phyloP scores from a whole-genome alignment of 2,888 invertebrate species.

The Andrena marginata region DNA sequence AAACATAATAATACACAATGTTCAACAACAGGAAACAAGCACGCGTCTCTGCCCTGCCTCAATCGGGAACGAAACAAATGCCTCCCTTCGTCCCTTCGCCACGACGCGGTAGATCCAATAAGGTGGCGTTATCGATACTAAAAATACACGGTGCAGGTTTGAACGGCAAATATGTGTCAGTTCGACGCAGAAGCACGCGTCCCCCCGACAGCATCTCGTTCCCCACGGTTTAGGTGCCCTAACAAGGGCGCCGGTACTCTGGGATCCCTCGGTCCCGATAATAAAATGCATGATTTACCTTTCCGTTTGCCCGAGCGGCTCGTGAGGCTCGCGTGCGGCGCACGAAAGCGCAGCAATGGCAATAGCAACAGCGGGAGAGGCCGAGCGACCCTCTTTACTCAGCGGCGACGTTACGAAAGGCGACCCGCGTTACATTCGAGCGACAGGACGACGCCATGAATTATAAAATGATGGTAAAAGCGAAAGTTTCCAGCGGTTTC shows the following conservation, averaged over 20 bases:
- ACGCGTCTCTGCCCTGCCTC: too few species aligned
- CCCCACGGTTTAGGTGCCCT: slow-evolving; percentile 53
- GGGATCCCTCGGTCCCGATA: slow-evolving; percentile 64
- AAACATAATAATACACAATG: neutral
- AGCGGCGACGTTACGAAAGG: slow-evolving; percentile 73
- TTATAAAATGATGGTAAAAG: slow-evolving; percentile 85
- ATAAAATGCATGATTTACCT: slow-evolving; percentile 84
- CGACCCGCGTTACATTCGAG: slow-evolving; percentile 75
- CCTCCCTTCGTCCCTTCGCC: slow-evolving; percentile 26
- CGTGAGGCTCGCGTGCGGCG: slow-evolving; percentile 28
- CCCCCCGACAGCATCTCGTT: slow-evolving; percentile 26
- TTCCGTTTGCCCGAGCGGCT: slow-evolving; percentile 66
- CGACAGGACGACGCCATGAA: slow-evolving; percentile 83
- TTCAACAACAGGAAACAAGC: too few species aligned
- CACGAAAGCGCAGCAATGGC: slow-evolving; percentile 51
- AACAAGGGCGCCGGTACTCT: slow-evolving; percentile 35
- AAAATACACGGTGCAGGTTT: slow-evolving; percentile 50
- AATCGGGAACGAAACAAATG: slow-evolving; percentile 8
- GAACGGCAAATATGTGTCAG: slow-evolving; percentile 57
- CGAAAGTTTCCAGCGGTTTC: slow-evolving; percentile 83
- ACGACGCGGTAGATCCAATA: slow-evolving; percentile 8
- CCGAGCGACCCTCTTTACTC: slow-evolving; percentile 76
- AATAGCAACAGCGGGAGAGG: slow-evolving; percentile 45
- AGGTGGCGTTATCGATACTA: slow-evolving; percentile 47
- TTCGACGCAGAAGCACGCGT: slow-evolving; percentile 8